Conservation (phyloP, 2,113 vertebrate genomes). For the Columba livia region DNA sequence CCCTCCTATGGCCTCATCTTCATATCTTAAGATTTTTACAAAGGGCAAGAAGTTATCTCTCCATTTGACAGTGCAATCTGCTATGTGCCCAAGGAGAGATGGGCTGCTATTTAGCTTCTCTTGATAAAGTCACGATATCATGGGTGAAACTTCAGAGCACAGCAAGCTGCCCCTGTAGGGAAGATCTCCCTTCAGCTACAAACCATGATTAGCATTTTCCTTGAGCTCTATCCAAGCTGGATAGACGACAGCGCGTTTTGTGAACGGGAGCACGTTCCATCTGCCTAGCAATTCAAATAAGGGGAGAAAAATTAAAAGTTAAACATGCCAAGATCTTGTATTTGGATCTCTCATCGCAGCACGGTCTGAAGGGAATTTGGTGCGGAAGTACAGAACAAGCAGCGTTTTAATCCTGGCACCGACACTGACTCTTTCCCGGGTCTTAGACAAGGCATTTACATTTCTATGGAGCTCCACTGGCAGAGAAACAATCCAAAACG, state of each 20-base stretch:
- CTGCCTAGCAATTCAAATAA: background rate
- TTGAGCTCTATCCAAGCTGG: background rate
- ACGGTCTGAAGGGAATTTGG: background rate
- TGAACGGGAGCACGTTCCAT: background rate
- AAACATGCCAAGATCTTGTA: background rate
- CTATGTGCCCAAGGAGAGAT: background rate
- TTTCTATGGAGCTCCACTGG: background rate
- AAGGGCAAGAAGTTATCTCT: background rate
- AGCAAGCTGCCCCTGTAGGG: background rate
- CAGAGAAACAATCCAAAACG: background rate
- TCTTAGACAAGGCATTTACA: slow-evolving; percentile 29
- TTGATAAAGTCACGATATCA: slow-evolving; percentile 8
- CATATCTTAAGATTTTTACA: background rate
- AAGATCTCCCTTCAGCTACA: background rate
- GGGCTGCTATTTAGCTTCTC: background rate
- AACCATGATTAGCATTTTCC: background rate
- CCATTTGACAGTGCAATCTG: background rate
- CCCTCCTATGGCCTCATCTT: background rate
- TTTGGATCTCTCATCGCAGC: background rate
- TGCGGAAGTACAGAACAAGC: background rate
- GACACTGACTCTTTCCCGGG: background rate
- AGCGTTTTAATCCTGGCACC: slow-evolving; percentile 25
- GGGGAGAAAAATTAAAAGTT: background rate
- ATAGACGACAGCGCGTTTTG: background rate
- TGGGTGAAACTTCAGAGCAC: background rate